Evolutionary conservation across 2,888 invertebrate species (phyloP).

Genomic region (Coelinius sp.): DNA sequence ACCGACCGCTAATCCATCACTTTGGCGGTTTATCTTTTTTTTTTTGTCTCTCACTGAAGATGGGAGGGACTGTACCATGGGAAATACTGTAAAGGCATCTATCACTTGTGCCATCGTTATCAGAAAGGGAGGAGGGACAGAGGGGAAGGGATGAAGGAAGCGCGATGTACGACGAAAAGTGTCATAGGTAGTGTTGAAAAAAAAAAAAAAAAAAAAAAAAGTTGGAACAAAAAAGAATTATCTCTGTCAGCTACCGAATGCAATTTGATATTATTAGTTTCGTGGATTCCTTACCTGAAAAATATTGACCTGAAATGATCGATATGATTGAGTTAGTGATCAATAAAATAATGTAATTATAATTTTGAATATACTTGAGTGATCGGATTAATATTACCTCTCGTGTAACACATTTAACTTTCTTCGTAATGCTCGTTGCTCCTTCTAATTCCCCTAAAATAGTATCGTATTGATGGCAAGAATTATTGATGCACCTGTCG

Average conservation of each 20-base stretch:
- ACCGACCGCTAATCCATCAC: constrained; percentile 42
- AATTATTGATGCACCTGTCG: constrained; percentile 35
- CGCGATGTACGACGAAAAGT: not conserved
- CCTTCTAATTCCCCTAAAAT: constrained; percentile 43
- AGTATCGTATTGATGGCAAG: constrained; percentile 34
- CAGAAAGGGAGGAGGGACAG: not conserved
- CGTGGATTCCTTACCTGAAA: constrained; percentile 24
- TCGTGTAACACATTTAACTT: constrained; percentile 54
- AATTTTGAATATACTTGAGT: not conserved
- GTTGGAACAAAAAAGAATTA: not conserved
- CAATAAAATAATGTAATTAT: not conserved
- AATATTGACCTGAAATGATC: constrained; percentile 18
- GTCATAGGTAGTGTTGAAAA: not conserved
- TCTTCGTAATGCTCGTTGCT: constrained; percentile 49
- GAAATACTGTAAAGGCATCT: constrained; percentile 26
- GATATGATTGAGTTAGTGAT: not conserved
- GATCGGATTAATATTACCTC: constrained; percentile 42
- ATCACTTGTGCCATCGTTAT: constrained; percentile 27
- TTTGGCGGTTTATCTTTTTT: constrained; percentile 40
- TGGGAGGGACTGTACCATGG: constrained; percentile 13
- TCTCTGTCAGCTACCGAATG: too few species aligned
- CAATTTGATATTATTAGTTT: too few species aligned
- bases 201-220: not conserved
- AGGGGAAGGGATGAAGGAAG: not conserved
- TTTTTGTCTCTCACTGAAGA: constrained; percentile 33